Conservation (phyloP, 1,140 invertebrate species). For the Euwallacea similis region DNA sequence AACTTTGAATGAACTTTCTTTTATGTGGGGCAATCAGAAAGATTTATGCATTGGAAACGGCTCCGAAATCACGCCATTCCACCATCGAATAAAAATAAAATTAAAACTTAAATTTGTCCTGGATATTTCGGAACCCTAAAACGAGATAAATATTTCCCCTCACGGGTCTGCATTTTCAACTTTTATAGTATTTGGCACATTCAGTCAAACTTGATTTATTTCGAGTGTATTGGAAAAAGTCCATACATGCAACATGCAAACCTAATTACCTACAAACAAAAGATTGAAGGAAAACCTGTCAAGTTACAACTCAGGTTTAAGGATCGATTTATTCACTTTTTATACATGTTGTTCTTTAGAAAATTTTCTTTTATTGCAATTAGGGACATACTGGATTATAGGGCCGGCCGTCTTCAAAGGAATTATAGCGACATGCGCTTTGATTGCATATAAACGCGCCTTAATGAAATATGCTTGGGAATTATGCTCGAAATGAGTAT, state of each 20-base stretch:
- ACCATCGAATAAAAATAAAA: conserved; percentile 3
- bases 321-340: too few relatives aligned
- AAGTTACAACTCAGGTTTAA: too few relatives aligned
- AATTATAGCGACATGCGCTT: too few relatives aligned
- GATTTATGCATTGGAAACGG: conserved; percentile 1
- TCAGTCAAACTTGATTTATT: conserved; percentile 4
- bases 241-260: neutral
- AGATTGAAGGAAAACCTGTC: too few relatives aligned
- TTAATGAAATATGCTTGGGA: too few relatives aligned
- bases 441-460: too few relatives aligned
- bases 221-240: neutral
- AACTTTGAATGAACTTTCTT: conserved; percentile 1
- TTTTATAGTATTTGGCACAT: conserved; percentile 1
- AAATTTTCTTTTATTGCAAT: too few relatives aligned
- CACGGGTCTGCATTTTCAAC: neutral
- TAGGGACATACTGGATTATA: too few relatives aligned
- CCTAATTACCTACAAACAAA: neutral
- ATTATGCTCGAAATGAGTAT: too few relatives aligned
- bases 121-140: neutral
- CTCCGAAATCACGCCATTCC: neutral
- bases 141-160: conserved; percentile 1
- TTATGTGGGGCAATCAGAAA: conserved; percentile 2
- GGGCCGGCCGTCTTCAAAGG: too few relatives aligned
- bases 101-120: conserved; percentile 6
- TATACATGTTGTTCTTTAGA: too few relatives aligned